These are phyloP conservation scores for Regulus satrapa DNA, from an alignment of 2,113 vertebrate genomes.

Conservation along the genomic window DNA sequence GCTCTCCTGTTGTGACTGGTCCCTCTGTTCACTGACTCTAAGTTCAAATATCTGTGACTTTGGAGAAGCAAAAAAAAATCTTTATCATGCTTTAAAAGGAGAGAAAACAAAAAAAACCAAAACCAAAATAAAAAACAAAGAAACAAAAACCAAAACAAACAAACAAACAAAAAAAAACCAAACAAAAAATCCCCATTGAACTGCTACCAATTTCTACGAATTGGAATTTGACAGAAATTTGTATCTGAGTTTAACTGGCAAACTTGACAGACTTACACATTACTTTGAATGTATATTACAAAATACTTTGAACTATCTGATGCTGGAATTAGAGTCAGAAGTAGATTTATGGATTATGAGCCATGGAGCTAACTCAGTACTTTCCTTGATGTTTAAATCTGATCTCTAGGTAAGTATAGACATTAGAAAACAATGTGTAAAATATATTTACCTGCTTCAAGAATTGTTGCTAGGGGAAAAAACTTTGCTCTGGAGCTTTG, in stretches of 20 bases:
- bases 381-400: background rate
- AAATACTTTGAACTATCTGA: background rate
- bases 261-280: background rate
- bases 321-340: background rate
- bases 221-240: background rate
- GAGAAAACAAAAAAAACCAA: background rate
- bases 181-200: background rate
- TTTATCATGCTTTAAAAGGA: background rate
- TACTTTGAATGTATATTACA: background rate
- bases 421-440: background rate
- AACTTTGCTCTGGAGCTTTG: background rate
- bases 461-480: background rate
- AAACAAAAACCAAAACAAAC: no score
- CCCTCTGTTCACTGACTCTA: background rate
- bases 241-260: background rate
- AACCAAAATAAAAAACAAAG: no score
- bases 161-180: background rate
- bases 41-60: background rate
- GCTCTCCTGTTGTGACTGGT: background rate
- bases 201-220: fast-evolving
- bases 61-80: background rate
- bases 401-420: background rate
- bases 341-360: background rate
- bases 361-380: background rate
- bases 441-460: background rate